Evolutionary conservation across 2,113 vertebrate species (phyloP), one percentile per base, ranked within the genome.

Genomic region (Apaloderma vittatum): DNA sequence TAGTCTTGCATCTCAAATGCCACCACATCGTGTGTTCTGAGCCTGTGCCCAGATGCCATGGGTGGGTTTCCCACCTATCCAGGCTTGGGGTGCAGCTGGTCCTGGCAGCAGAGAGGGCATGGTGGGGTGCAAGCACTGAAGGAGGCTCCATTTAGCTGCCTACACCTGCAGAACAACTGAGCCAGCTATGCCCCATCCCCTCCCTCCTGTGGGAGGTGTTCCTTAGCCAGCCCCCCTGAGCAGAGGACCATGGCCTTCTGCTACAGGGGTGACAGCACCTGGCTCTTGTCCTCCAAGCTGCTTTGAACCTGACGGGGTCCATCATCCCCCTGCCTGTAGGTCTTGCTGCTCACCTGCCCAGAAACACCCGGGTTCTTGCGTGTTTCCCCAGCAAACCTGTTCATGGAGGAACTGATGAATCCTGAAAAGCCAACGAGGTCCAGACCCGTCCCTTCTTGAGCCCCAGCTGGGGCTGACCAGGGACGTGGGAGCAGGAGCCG

Each of bases 71-170:
- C 29, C 21, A 30, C 54, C 46, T 16, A 22, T 17, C 16, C 4
- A 26, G 17, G 29, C 0, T 0, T 34, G 46, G 19, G 12, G 9
- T 46, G 45, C 0, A 1, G 2, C 32, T 65, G 55, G 21, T 12
- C 13, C 34, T 2, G 2, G 55, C 36, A 37, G 36, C 48, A 51
- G 23, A 51, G 23, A 58, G 74, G 20, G 19, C 43, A 30, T 2
- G 0, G 18, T 27, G 23, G 40, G 74, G 24, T 58, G 20, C 4
- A 5, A 57, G 11, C 3, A 6, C 30, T 11, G 3, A 74, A 37
- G 55, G 19, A 63, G 16, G 19, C 19, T 70, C 55, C 2, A 1
- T 10, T 54, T 34, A 52, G 55, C 32, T 13, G 6, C 24, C 16
- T 11, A 14, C 0, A 3, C 17, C 32, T 43, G 32, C 49, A 57